phyloP scores from a whole-genome alignment of 1,140 invertebrate genomes.

The Chlorops oryzae region DNA sequence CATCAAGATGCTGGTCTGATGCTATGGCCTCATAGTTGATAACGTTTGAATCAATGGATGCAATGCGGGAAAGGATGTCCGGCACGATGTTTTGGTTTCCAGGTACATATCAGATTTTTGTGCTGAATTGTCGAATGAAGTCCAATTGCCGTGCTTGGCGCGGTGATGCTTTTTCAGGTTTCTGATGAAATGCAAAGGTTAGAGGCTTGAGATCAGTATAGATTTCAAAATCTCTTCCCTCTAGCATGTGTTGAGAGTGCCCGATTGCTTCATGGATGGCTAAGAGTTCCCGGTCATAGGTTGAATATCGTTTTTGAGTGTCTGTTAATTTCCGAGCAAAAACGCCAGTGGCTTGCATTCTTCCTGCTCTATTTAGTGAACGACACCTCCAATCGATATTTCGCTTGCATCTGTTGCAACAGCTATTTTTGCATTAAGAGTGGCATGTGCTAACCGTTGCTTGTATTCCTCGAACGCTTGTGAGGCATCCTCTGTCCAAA shows the following conservation, averaged over 20 bases:
- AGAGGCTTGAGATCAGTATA: constrained; percentile 43
- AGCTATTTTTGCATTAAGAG: not conserved
- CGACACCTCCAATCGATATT: not conserved
- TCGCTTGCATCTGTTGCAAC: not conserved
- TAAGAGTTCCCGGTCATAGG: no score
- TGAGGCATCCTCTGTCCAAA: not conserved
- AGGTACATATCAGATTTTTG: constrained; percentile 9
- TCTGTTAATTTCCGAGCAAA: no score
- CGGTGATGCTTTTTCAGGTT: constrained; percentile 30
- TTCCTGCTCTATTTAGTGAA: constrained; percentile 3
- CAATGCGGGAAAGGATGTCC: constrained; percentile 21
- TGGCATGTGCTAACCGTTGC: not conserved
- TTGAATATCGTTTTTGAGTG: no score
- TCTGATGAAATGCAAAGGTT: constrained; percentile 26
- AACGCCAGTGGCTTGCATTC: no score
- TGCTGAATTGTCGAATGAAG: constrained; percentile 29
- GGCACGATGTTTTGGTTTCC: constrained; percentile 22
- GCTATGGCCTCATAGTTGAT: not conserved
- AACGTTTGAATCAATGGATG: not conserved
- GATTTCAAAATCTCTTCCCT: constrained; percentile 28
- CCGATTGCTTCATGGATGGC: no score
- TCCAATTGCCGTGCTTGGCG: constrained; percentile 30
- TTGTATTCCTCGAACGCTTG: constrained; percentile 4
- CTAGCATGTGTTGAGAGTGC: no score
- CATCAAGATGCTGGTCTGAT: not conserved